Evolutionary conservation across 2,888 invertebrate species (phyloP), one percentile per base, ranked within the genome.

Genomic region (Callinectes sapidus): DNA sequence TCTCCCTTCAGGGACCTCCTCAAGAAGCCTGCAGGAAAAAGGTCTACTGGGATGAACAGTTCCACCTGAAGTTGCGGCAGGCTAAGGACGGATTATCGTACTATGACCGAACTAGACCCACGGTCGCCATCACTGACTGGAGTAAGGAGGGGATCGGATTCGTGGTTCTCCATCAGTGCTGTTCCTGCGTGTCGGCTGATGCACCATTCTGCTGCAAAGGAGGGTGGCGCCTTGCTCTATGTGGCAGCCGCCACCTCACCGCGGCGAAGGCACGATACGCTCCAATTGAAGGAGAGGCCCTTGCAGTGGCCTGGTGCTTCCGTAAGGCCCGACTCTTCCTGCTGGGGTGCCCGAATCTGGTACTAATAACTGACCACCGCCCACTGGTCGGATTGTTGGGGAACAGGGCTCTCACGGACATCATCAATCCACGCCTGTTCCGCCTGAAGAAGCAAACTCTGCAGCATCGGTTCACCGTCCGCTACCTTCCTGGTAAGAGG

Each of bases 41-140:
- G 87, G 88, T 88, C 28, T 71, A 89, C 91, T 88, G 91, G 88
- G 91, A 91, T 32, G 77, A 88, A n/a, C 87, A 91, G 48, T 66
- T 87, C 48, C 66, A 87, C 0, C 39, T 35, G 66, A 77, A 54
- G 14, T 85, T 90, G 14, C 3, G 42, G 81, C 16, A 85, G 71
- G 77, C 42, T 18, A 61, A 87, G 66, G 66, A 91, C 39, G 87
- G 85, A 10, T 32, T 28, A 35, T 18, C 18, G 8, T 89, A 81
- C 61, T 92, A 89, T 16, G 48, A 89, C 81, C 71, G 54, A 88
- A 89, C 92, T 18, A 10, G 89, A 16, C 92, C 81, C 48, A 89
- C 81, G 1, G 66, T 77, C 23, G 89, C n/a, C 55, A 89, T 92
- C 89, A 88, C 77, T 2, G 87, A 91, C 54, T 91, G 42, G 91